Evolutionary conservation across 1,140 invertebrate species (phyloP), one percentile per base, ranked within the genome.

Genomic region (Coelopa frigida): DNA sequence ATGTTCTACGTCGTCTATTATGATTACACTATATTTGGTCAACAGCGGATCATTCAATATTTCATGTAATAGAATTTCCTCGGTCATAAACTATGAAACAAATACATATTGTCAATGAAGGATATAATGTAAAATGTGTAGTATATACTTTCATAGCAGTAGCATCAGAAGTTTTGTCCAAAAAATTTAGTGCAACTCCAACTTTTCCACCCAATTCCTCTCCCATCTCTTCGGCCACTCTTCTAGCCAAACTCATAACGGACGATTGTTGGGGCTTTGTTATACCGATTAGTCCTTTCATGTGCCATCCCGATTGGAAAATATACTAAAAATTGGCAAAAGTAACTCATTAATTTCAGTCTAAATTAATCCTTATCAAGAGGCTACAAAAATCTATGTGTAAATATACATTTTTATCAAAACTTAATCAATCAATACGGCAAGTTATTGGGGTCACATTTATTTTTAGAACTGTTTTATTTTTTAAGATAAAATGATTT

Each of bases 1-100:
- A 71, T 99, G 95, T 59, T 99, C 95, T 0, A 92, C 93, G 77
- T 99, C 96, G 68, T 98, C 96, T 11, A 99, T 70, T 58, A 99
- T 88, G 10, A 99, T 82, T 3, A 91, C 85, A 29, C 82, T 84
- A 66, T 97, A 98, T 50, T 84, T 82, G 51, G 83, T 83, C 1
- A 98, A 73, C 12, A 99, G 70, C 0, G 95, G 95, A 73, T 98
- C 94, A 3, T 79, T 78, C 78, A 98, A 92, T 78, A 98, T 90
- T 75, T 98, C 94, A 29, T 91, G 72, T 5, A 98, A 73, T 8
- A 99, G 68, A 53, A 98, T 88, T 3, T 94, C 96, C 74, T 98
- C 94, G 0, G 96, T 98, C 78, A 98, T 83, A 59, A 88, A 98
- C 83, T 91, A 66, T 24, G 8, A 8, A 33, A 33, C n/a, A 14